Conservation (phyloP, 2,113 vertebrate species). For the Buteo buteo region DNA sequence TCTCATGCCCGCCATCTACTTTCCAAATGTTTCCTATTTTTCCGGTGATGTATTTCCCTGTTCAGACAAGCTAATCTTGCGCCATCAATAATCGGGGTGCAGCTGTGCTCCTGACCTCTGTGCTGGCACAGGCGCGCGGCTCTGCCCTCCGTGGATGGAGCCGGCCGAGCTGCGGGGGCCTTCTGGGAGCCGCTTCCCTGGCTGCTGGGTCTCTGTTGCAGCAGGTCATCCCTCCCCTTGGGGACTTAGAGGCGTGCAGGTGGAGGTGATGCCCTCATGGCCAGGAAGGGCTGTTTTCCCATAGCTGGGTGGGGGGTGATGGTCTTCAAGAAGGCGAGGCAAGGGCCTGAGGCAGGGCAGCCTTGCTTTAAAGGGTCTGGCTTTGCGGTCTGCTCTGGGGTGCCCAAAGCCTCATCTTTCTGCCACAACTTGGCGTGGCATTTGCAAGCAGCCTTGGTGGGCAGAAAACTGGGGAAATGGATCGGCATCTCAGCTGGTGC, state of each 20-base stretch:
- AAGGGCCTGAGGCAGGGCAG: neutral
- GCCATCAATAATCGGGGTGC: neutral
- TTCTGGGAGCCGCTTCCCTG: neutral
- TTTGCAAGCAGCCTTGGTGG: neutral
- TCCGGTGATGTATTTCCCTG: neutral
- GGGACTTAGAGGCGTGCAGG: fast-evolving
- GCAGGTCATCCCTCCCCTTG: fast-evolving
- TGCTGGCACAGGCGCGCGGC: fast-evolving
- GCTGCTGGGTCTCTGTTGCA: neutral
- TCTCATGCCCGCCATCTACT: neutral
- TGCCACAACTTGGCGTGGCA: neutral
- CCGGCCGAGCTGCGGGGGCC: neutral
- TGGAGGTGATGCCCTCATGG: neutral
- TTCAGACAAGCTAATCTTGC: neutral
- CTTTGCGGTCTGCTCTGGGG: neutral
- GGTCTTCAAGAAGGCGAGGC: neutral
- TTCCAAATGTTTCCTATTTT: neutral
- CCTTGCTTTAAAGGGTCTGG: neutral
- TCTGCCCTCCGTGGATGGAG: neutral
- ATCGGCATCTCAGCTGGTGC: neutral
- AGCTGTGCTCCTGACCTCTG: neutral
- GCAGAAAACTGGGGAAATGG: neutral
- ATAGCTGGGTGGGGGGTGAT: too few relatives aligned
- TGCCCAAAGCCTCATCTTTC: neutral
- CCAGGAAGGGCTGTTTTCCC: neutral